phyloP scores from a whole-genome alignment of 2,113 vertebrate genomes.

The Scytalopus superciliaris region DNA sequence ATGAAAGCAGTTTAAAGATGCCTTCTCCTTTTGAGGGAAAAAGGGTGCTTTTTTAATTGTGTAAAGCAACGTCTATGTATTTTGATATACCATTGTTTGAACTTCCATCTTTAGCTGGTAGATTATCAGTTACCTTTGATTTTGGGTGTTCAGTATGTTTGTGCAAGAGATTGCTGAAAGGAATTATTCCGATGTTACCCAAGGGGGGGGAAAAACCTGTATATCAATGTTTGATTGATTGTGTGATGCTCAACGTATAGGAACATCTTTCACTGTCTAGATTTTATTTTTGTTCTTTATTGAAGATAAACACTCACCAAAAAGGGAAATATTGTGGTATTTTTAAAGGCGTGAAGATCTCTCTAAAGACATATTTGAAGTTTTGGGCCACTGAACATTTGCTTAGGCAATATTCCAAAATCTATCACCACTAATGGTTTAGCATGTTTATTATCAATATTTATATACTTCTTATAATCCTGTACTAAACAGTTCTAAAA shows the following conservation, averaged over 20 bases:
- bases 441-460: slow-evolving; percentile 34
- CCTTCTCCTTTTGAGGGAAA: slow-evolving; percentile 77
- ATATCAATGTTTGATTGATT: slow-evolving; percentile 80
- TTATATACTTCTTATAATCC: slow-evolving; percentile 43
- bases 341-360: slow-evolving; percentile 51
- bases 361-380: slow-evolving; percentile 20
- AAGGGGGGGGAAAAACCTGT: slow-evolving; percentile 50
- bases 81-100: slow-evolving; percentile 92
- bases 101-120: slow-evolving; percentile 84
- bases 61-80: slow-evolving; percentile 74
- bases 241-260: slow-evolving; percentile 79
- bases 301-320: slow-evolving; percentile 87
- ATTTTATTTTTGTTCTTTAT: slow-evolving; percentile 79
- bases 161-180: slow-evolving; percentile 70
- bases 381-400: slow-evolving; percentile 59
- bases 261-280: slow-evolving; percentile 73
- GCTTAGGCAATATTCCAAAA: slow-evolving; percentile 51
- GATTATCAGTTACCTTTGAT: slow-evolving; percentile 67
- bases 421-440: slow-evolving; percentile 50
- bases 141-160: slow-evolving; percentile 65
- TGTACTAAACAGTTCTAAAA: slow-evolving; percentile 64
- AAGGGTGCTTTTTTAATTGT: slow-evolving; percentile 80
- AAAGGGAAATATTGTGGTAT: neutral
- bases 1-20: slow-evolving; percentile 73
- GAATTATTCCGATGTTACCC: slow-evolving; percentile 72